Evolutionary conservation across 2,888 invertebrate genomes (phyloP), one percentile per base, ranked within the genome.

Genomic region (Drosophila cognata): DNA sequence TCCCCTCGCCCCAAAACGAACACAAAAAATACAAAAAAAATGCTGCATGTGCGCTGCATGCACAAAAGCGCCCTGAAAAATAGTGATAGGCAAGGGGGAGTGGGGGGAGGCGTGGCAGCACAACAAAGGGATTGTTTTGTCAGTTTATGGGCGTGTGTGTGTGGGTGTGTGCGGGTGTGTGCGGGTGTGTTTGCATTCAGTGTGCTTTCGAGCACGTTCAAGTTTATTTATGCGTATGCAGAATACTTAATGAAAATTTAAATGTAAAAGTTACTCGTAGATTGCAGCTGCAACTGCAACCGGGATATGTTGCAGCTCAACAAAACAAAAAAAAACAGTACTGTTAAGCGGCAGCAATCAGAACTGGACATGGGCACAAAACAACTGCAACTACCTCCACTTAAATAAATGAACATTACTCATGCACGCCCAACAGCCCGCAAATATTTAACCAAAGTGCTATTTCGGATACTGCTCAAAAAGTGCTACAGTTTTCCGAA

Each of bases 161-260:
- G n/a, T 43, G 11, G 11, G 43, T 41, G n/a, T 18, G 25, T 51
- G 62, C 51, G 58, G 48, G 59, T 57, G 60, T 57, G 52, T 62
- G 51, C 64, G 66, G 69, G 75, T 77, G 66, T 51, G 72, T 59
- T 65, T 74, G 83, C 86, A 81, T 88, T 79, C 80, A 74, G 79
- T 84, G 88, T 82, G 81, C 88, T 82, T 71, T 77, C 75, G 89
- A 82, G 85, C 91, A 89, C 90, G 91, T 89, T 89, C 82, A 88
- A 89, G 85, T 90, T 91, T 91, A 91, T 91, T 91, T 91, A 91
- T 91, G 90, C 91, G 90, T 86, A 84, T 90, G 82, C 91, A 82
- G 90, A 88, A 91, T 91, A 88, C 84, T 83, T 89, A 91, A 91
- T 91, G 91, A 91, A 91, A 91, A 91, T 90, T 84, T 86, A 88